phyloP scores from a whole-genome alignment of 2,888 invertebrate species.

The Nemotelus nigrinus region DNA sequence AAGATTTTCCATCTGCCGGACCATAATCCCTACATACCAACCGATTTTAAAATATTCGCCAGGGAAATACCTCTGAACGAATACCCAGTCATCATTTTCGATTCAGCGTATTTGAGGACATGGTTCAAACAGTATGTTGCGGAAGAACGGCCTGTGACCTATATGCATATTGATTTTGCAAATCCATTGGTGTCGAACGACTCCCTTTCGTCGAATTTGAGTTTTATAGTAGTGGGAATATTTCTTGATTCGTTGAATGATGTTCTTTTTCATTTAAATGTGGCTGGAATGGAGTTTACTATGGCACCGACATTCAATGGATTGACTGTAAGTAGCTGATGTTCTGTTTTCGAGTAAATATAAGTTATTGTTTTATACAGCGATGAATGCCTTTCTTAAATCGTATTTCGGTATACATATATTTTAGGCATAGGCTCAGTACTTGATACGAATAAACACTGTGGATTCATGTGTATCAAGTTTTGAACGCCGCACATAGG shows the following conservation, averaged over 20 bases:
- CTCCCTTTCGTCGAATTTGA: constrained; percentile 83
- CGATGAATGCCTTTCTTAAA: no score
- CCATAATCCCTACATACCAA: constrained; percentile 92
- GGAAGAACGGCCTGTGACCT: constrained; percentile 87
- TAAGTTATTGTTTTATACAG: no score
- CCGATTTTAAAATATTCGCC: constrained; percentile 76
- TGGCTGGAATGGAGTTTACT: constrained; percentile 87
- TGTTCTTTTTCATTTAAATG: constrained; percentile 89
- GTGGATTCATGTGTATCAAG: no score
- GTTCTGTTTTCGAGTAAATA: background rate
- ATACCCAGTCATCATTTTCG: constrained; percentile 78
- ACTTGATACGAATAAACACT: no score
- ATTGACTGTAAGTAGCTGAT: constrained; percentile 75
- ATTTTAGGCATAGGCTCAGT: no score
- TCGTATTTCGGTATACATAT: no score
- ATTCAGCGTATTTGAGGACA: constrained; percentile 80
- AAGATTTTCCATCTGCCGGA: constrained; percentile 79
- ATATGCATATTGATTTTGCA: constrained; percentile 72
- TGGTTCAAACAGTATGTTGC: constrained; percentile 97
- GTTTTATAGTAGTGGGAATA: constrained; percentile 82
- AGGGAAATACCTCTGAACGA: constrained; percentile 71
- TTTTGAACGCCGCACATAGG: no score
- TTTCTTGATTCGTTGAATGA: constrained; percentile 90
- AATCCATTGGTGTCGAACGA: constrained; percentile 90
- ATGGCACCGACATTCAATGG: constrained; percentile 85